Conservation (phyloP, 2,113 vertebrate species). For the Oncorhynchus gorbuscha region DNA sequence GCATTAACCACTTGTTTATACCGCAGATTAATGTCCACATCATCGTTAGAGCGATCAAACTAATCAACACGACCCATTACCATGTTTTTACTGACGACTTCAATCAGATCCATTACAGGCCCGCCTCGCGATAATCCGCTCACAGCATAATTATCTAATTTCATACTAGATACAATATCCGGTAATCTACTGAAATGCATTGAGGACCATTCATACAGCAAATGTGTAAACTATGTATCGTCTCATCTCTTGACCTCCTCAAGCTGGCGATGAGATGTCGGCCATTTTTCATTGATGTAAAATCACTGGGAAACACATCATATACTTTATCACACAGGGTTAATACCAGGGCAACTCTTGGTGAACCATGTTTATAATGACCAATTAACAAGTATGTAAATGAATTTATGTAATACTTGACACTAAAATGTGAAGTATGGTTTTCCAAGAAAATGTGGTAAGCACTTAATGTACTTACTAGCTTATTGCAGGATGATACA, state of each 20-base stretch:
- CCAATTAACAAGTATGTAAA: no score
- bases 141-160: slow-evolving; percentile 73
- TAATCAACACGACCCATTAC: slow-evolving; percentile 76
- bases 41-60: slow-evolving; percentile 65
- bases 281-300: slow-evolving; percentile 30
- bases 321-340: no score
- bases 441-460: no score
- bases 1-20: slow-evolving; percentile 55
- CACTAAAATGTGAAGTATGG: no score
- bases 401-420: no score
- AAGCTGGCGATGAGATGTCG: slow-evolving; percentile 33
- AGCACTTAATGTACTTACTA: no score
- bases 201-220: slow-evolving; percentile 51
- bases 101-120: slow-evolving; percentile 68
- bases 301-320: background rate
- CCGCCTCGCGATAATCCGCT: slow-evolving; percentile 53
- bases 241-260: slow-evolving; percentile 36
- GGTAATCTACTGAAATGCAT: slow-evolving; percentile 64
- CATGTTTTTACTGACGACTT: slow-evolving; percentile 69
- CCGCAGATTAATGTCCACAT: slow-evolving; percentile 61
- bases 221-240: slow-evolving; percentile 51
- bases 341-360: no score
- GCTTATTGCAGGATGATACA: no score
- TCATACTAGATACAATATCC: slow-evolving; percentile 65
- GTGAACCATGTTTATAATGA: no score